Conservation (phyloP, 2,888 invertebrate species). For the Resseliella maxima region DNA sequence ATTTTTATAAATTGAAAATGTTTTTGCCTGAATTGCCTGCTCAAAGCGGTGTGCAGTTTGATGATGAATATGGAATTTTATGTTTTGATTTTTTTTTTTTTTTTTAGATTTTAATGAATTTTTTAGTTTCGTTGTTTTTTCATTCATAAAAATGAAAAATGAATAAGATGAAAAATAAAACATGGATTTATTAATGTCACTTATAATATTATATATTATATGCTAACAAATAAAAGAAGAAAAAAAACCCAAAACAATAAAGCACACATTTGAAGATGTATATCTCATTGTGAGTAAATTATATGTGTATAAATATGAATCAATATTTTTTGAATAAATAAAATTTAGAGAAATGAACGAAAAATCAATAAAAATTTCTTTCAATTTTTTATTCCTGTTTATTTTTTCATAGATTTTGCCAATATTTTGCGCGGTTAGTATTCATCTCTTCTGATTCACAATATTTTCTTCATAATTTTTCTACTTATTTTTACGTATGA, state of each 20-base stretch:
- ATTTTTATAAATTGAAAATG: background rate
- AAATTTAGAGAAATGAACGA: background rate
- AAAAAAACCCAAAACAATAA: background rate
- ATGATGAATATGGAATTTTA: background rate
- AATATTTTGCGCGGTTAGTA: no score
- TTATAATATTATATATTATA: conserved; percentile 51
- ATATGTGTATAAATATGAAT: conserved; percentile 20
- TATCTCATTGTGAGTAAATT: background rate
- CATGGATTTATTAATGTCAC: conserved; percentile 28
- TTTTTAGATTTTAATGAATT: background rate
- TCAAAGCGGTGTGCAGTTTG: background rate
- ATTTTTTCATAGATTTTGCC: background rate
- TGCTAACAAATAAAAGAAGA: background rate
- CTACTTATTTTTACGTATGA: no score
- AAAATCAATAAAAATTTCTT: background rate
- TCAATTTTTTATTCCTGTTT: background rate
- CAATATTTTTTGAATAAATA: conserved; percentile 53
- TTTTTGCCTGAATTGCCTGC: background rate
- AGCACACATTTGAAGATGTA: background rate
- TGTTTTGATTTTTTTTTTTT: background rate
- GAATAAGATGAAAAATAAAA: background rate
- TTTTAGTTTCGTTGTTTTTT: background rate
- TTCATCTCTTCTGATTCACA: no score
- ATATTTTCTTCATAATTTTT: no score
- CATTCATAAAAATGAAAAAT: background rate